Evolutionary conservation across 2,797 vertebrate species (phyloP), one percentile per base, ranked within the genome.

Genomic region (Urocyon cinereoargenteus): DNA sequence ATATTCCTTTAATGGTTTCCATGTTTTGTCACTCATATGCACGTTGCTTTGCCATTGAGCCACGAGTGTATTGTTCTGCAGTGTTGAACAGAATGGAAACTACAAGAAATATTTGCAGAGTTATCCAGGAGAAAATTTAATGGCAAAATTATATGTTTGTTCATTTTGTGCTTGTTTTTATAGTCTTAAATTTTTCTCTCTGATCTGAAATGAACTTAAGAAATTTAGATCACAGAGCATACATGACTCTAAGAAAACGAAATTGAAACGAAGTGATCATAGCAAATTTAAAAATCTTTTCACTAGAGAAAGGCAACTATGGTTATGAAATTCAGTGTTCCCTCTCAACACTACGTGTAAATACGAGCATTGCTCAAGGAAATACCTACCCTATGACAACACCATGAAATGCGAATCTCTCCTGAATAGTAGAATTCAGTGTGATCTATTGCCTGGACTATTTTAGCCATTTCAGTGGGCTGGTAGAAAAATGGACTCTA

Each of bases 191-290:
- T 72, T 40, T 68, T 91, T 72, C 59, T 34, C 26, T 94, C 18
- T 16, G 16, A 36, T 86, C 92, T 92, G 90, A 90, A 96, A 26
- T 93, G 79, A 85, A 95, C 22, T 55, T 79, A 83, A 77, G 86
- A 94, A 90, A 64, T 85, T 86, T 92, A 87, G 68, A 31, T 59
- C 45, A 82, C 66, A 82, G 59, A 88, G 16, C 51, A 40, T 68
- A 49, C 19, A 3, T 93, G 49, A 36, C 55, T 68, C 0, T 93
- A 62, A 75, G 93, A 86, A 91, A 70, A 85, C 36, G 13, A 72
- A 83, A 57, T 34, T 70, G 40, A 85, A 62, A 86, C 53, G 51
- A 86, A 34, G 31, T n/a, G 21, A 86, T 88, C 16, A 22, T n/a
- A 84, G 61, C 70, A 88, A 85, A 66, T 55, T 84, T 86, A 57